A percentile compares a stretch with the other conserved stretches of the same genome.
Evolutionary conservation across 2,888 invertebrate genomes (phyloP).

Genomic region (Gnatocerus cornutus): DNA sequence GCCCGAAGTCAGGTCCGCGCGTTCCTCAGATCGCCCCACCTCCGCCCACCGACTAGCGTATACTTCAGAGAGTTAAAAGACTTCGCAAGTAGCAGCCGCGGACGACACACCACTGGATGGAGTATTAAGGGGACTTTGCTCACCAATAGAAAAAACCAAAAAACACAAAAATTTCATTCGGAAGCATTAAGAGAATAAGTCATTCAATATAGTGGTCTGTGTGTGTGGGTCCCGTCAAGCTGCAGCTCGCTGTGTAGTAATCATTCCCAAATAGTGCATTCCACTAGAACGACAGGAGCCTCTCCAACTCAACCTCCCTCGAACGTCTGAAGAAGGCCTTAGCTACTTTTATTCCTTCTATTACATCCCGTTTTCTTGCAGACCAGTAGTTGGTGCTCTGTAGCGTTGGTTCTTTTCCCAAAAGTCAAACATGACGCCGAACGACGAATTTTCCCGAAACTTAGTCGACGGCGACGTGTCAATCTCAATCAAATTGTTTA

Average conservation of each 20-base stretch:
- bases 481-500: conserved; percentile 59
- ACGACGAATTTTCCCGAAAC: conserved; percentile 16
- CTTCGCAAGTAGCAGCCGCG: conserved; percentile 67
- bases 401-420: conserved; percentile 60
- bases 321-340: conserved; percentile 60
- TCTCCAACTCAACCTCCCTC: conserved; percentile 54
- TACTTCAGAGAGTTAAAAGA: conserved; percentile 71
- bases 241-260: conserved; percentile 65
- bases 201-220: conserved; percentile 22
- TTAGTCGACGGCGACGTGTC: conserved; percentile 21
- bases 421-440: conserved; percentile 22
- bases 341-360: conserved; percentile 53
- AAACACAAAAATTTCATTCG: conserved; percentile 32
- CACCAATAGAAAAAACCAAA: conserved; percentile 28
- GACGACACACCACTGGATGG: conserved; percentile 50
- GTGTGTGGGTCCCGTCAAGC: conserved; percentile 59
- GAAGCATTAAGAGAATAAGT: conserved; percentile 53
- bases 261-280: conserved; percentile 65
- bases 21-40: conserved; percentile 62
- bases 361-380: conserved; percentile 48
- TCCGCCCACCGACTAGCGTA: conserved; percentile 67
- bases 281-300: conserved; percentile 48
- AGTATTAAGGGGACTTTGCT: conserved; percentile 28
- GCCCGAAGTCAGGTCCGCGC: conserved; percentile 68
- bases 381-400: conserved; percentile 63